phyloP scores from a whole-genome alignment of 2,797 vertebrate genomes.

The Gastrophryne carolinensis region DNA sequence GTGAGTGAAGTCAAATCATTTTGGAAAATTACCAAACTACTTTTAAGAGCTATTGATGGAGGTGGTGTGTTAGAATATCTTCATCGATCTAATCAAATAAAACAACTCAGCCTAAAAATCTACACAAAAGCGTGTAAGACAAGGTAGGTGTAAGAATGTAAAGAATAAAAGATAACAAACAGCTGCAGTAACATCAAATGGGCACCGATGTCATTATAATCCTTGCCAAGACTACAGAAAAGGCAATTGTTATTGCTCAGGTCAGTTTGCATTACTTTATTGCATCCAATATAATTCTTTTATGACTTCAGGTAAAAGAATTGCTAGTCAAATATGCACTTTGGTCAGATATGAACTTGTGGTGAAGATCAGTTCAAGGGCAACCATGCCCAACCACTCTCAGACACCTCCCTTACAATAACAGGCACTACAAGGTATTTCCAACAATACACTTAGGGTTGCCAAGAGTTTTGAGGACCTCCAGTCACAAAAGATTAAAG shows the following conservation, averaged over 20 bases:
- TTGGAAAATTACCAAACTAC: slow-evolving; percentile 16
- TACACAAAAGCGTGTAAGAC: neutral
- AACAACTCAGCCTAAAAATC: neutral
- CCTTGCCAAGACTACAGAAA: neutral
- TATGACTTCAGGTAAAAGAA: too few species aligned
- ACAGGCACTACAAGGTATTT: too few species aligned
- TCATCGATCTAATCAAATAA: neutral
- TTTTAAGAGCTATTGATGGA: neutral
- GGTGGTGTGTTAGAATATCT: neutral
- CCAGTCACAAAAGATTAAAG: too few species aligned
- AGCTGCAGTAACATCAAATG: neutral
- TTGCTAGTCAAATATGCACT: too few species aligned
- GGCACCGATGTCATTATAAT: neutral
- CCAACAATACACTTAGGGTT: too few species aligned
- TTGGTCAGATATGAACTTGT: too few species aligned
- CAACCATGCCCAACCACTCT: too few species aligned
- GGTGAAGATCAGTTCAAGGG: too few species aligned
- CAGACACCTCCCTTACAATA: too few species aligned
- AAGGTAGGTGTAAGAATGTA: neutral
- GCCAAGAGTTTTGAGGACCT: too few species aligned
- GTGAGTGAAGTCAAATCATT: too few species aligned
- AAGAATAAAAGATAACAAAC: neutral
- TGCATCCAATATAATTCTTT: too few species aligned
- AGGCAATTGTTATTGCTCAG: neutral
- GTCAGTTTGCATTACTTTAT: neutral